These are phyloP conservation scores for Nemoura dubitans DNA, from an alignment of 2,888 invertebrate genomes.

Conservation along the genomic window DNA sequence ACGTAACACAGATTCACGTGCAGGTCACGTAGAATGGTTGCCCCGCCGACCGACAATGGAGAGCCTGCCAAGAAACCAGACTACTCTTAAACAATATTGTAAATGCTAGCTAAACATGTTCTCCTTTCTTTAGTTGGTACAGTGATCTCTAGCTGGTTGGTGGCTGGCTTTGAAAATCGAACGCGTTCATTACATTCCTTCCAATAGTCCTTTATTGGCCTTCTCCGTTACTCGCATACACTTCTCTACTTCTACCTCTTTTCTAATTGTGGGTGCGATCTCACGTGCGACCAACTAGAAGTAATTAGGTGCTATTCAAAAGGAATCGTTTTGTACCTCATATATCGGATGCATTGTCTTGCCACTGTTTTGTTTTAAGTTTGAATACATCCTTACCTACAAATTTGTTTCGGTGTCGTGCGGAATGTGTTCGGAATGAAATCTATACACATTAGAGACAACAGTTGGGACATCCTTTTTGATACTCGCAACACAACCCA, in stretches of 20 bases:
- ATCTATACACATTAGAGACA: not conserved
- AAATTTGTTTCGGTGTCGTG: slow-evolving; percentile 31
- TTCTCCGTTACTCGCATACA: not conserved
- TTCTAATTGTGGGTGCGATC: slow-evolving; percentile 37
- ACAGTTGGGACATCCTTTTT: not conserved
- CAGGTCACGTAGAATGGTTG: not conserved
- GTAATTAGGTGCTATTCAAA: slow-evolving; percentile 40
- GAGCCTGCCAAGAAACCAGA: not conserved
- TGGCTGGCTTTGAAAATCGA: slow-evolving; percentile 30
- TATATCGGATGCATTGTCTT: slow-evolving; percentile 31
- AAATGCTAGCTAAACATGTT: slow-evolving; percentile 12
- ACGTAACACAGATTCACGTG: not conserved
- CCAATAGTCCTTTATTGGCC: slow-evolving; percentile 34
- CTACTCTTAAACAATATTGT: not conserved
- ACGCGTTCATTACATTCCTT: slow-evolving; percentile 26
- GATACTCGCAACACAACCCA: not conserved
- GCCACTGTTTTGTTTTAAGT: slow-evolving; percentile 35
- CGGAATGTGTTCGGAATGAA: not conserved
- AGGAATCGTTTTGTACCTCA: slow-evolving; percentile 41
- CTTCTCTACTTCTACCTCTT: slow-evolving; percentile 30
- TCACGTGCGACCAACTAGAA: slow-evolving; percentile 25
- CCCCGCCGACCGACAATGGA: not conserved
- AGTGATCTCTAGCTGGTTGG: slow-evolving; percentile 15
- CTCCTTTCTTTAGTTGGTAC: not conserved
- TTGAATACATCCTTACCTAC: slow-evolving; percentile 13